phyloP scores from a whole-genome alignment of 2,113 vertebrate genomes.

The Dolichotis patagonum region DNA sequence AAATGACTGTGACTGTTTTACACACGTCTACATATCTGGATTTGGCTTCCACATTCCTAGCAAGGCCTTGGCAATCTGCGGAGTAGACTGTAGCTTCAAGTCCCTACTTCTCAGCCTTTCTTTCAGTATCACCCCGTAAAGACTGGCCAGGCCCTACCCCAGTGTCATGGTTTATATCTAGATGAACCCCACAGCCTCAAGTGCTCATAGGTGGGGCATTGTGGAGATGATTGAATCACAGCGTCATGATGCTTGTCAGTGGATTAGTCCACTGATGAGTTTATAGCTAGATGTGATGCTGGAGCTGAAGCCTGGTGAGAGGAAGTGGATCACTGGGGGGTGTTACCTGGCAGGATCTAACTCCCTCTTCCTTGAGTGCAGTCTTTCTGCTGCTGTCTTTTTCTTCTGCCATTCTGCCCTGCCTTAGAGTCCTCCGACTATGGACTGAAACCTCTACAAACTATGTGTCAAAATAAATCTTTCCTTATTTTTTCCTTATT shows the following conservation, averaged over 20 bases:
- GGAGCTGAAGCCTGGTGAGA: background rate
- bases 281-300: background rate
- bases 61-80: background rate
- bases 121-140: background rate
- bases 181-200: background rate
- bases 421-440: background rate
- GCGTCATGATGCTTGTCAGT: background rate
- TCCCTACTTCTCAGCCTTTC: background rate
- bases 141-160: background rate
- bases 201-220: background rate
- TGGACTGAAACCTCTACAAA: background rate
- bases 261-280: background rate
- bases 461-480: background rate
- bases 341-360: background rate
- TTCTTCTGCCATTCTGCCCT: background rate
- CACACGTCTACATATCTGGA: background rate
- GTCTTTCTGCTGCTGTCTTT: background rate
- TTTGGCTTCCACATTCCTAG: constrained; percentile 44
- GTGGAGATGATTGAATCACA: background rate
- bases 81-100: background rate
- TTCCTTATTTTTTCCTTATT: background rate
- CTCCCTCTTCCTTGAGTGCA: background rate
- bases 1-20: constrained; percentile 62
- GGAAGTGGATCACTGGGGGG: background rate
- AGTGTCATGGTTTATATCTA: background rate